These are phyloP conservation scores for Drosophila pullipes DNA, from an alignment of 2,888 invertebrate species.

Conservation along the genomic window DNA sequence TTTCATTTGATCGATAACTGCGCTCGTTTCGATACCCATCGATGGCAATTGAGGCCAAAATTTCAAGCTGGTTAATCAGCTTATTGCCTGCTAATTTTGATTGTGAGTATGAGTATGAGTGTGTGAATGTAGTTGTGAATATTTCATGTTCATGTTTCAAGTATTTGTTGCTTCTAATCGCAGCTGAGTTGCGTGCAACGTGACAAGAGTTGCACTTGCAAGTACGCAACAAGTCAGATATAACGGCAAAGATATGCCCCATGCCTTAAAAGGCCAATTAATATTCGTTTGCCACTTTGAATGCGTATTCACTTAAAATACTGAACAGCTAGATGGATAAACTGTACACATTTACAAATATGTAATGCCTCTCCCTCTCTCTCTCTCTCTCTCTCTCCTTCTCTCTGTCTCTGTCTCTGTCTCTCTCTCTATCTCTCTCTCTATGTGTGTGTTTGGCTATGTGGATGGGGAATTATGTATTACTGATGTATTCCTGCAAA, in stretches of 20 bases:
- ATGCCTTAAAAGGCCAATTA: not conserved
- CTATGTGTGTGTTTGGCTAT: constrained; percentile 1
- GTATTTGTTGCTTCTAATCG: not conserved
- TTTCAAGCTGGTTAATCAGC: no score
- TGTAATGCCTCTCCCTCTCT: not conserved
- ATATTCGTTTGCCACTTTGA: not conserved
- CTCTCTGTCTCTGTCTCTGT: not conserved
- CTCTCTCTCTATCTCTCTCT: not conserved
- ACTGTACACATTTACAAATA: constrained; percentile 8
- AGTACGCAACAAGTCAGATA: constrained; percentile 11
- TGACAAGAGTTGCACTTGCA: not conserved
- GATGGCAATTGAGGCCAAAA: not conserved
- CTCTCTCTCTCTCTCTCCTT: not conserved
- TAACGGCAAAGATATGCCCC: not conserved
- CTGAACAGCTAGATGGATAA: not conserved
- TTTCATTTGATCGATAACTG: not conserved
- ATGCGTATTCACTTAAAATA: not conserved
- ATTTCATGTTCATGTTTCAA: not conserved
- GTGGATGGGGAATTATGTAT: constrained; percentile 43
- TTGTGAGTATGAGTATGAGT: not conserved
- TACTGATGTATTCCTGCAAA: constrained; percentile 44
- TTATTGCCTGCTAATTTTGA: not conserved
- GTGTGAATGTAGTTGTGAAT: not conserved
- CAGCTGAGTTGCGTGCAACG: not conserved
- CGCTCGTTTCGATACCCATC: not conserved